phyloP scores from a whole-genome alignment of 2,888 invertebrate species.

The Pristionchus japonicus region DNA sequence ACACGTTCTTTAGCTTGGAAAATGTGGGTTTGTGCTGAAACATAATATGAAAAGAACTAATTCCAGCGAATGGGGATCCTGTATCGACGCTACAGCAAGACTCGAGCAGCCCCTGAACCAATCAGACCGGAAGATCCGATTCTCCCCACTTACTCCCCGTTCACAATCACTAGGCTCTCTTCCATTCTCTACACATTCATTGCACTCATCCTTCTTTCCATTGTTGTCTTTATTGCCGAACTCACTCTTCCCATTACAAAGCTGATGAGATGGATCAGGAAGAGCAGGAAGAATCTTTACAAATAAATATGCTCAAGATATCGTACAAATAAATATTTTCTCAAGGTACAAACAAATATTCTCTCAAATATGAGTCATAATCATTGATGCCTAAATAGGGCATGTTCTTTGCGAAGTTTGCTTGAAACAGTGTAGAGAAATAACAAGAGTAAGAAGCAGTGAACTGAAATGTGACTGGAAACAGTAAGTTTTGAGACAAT shows the following conservation, averaged over 20 bases:
- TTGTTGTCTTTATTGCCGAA: not conserved
- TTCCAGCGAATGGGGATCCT: not conserved
- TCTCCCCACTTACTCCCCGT: not conserved
- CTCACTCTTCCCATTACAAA: not conserved
- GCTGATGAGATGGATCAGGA: not conserved
- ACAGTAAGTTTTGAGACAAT: not conserved
- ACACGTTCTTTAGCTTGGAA: not conserved
- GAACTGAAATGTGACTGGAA: not conserved
- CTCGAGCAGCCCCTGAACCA: not conserved
- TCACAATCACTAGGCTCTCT: not conserved
- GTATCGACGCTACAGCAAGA: not conserved
- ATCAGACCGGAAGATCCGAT: not conserved
- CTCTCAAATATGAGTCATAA: no score
- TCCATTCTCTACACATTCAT: not conserved
- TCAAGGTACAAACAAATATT: no score
- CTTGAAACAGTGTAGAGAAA: no score
- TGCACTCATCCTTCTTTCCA: not conserved
- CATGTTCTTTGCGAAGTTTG: no score
- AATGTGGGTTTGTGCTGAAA: not conserved
- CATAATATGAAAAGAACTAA: not conserved
- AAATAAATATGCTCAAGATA: no score
- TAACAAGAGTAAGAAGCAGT: no score
- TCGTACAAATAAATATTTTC: no score
- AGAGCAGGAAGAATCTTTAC: no score
- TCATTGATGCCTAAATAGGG: no score